Conservation (phyloP, 2,888 invertebrate species). For the Drosophila recens region DNA sequence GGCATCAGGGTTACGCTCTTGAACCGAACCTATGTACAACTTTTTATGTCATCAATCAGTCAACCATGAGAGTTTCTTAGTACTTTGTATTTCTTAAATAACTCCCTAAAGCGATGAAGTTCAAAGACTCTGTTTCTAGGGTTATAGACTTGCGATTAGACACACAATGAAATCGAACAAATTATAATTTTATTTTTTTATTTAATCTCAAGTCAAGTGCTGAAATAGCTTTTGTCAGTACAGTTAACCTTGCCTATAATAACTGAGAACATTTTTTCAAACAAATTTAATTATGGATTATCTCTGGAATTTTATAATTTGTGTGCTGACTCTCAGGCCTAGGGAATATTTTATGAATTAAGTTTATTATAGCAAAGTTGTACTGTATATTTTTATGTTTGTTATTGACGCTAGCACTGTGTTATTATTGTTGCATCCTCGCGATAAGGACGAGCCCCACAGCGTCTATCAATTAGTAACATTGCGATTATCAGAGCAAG, state of each 20-base stretch:
- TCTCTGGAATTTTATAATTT: neutral
- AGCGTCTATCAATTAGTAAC: neutral
- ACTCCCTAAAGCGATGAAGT: conserved; percentile 37
- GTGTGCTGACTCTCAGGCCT: neutral
- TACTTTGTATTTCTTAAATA: conserved; percentile 5
- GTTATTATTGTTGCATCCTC: neutral
- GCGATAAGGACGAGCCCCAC: conserved; percentile 24
- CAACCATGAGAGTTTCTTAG: conserved; percentile 40
- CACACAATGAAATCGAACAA: neutral
- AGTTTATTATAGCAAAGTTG: no score
- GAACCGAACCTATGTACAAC: conserved; percentile 6
- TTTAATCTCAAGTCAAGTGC: conserved; percentile 4
- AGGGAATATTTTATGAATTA: neutral
- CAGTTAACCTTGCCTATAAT: neutral
- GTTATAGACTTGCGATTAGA: conserved; percentile 29
- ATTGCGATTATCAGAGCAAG: conserved; percentile 1
- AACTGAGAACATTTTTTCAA: neutral
- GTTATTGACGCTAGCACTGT: no score
- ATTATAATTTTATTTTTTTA: neutral
- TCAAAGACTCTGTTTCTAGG: conserved; percentile 49
- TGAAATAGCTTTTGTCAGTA: neutral
- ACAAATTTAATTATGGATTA: neutral
- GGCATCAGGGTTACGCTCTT: conserved; percentile 7
- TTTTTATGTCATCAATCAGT: conserved; percentile 26
- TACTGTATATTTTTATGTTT: no score